Conservation (phyloP, 2,113 vertebrate species). For the Ailurus styani region DNA sequence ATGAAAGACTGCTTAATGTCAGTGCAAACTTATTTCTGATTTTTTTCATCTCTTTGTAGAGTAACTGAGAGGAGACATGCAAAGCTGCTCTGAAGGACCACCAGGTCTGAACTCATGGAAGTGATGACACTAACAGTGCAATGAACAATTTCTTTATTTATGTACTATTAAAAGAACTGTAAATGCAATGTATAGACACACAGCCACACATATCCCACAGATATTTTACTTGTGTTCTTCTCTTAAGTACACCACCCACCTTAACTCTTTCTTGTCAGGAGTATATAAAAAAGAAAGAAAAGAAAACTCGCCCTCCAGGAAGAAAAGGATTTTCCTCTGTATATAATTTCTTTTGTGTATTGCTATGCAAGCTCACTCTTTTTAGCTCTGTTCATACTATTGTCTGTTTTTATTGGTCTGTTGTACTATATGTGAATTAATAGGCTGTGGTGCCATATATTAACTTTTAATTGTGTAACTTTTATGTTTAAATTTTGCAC, state of each 20-base stretch:
- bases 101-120: constrained; percentile 86
- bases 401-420: constrained; percentile 93
- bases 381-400: constrained; percentile 91
- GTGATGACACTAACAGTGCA: constrained; percentile 87
- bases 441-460: constrained; percentile 98
- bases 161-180: constrained; percentile 93
- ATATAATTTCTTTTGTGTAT: constrained; percentile 99
- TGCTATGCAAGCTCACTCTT: constrained; percentile 98
- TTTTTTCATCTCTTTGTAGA: constrained; percentile 84
- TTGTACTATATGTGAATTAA: constrained; percentile 99
- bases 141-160: constrained; percentile 92
- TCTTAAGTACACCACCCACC: constrained; percentile 94
- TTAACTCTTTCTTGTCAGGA: constrained; percentile 90
- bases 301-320: constrained; percentile 81
- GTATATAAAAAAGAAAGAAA: constrained; percentile 81
- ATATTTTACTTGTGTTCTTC: constrained; percentile 90
- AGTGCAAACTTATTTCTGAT: not conserved
- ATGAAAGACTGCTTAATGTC: not conserved
- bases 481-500: constrained; percentile 99
- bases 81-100: constrained; percentile 86
- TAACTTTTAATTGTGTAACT: constrained; percentile 94
- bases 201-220: constrained; percentile 94
- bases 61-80: constrained; percentile 86
- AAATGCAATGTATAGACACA: constrained; percentile 99
- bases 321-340: constrained; percentile 91